phyloP scores from a whole-genome alignment of 2,797 vertebrate genomes.

The Atherinosoma microstoma region DNA sequence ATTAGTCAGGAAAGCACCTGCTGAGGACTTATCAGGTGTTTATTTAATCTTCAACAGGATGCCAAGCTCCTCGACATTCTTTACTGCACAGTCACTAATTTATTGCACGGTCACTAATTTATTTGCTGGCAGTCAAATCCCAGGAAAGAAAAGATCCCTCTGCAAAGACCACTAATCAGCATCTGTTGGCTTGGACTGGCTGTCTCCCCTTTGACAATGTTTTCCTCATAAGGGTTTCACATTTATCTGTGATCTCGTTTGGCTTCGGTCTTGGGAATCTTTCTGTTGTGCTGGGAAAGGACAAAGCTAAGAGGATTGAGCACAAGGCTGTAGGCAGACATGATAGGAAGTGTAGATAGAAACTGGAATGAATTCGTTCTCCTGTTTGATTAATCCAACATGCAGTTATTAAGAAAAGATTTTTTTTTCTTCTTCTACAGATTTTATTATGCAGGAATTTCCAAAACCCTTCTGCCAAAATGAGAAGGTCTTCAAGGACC shows the following conservation, averaged over 20 bases:
- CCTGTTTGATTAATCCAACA: constrained; percentile 21
- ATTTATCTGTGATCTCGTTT: constrained; percentile 66
- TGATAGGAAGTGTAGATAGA: constrained; percentile 55
- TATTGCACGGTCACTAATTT: constrained; percentile 26
- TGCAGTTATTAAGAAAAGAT: constrained; percentile 6
- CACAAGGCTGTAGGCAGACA: constrained; percentile 53
- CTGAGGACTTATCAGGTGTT: constrained; percentile 60
- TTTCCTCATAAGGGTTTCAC: constrained; percentile 60
- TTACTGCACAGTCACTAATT: constrained; percentile 36
- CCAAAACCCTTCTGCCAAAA: too few species aligned
- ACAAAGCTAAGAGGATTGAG: constrained; percentile 66
- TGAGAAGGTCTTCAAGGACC: too few species aligned
- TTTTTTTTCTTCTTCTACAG: too few species aligned
- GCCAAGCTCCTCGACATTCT: constrained; percentile 64
- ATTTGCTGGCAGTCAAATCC: constrained; percentile 26
- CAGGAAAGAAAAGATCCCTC: constrained; percentile 46
- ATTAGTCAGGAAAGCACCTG: constrained; percentile 45
- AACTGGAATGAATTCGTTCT: constrained; percentile 25
- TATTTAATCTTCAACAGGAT: constrained; percentile 57
- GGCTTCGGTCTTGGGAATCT: constrained; percentile 62
- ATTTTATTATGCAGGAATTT: too few species aligned
- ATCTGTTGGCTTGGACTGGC: constrained; percentile 41
- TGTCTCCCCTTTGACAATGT: constrained; percentile 40
- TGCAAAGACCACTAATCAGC: constrained; percentile 60
- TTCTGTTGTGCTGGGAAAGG: constrained; percentile 51